These are phyloP conservation scores for Drosophila paranaensis DNA, from an alignment of 2,888 invertebrate species.

Conservation along the genomic window DNA sequence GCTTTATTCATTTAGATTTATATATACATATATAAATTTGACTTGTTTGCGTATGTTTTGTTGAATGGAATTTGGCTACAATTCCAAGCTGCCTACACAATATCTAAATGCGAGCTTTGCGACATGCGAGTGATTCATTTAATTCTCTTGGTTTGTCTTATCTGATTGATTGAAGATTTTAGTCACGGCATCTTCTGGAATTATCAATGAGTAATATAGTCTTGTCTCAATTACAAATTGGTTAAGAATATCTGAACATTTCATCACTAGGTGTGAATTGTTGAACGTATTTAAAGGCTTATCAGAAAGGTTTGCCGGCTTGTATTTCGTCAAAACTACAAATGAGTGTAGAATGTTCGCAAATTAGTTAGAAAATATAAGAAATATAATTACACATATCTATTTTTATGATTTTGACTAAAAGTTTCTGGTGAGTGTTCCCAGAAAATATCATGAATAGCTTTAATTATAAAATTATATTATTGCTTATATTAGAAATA, in stretches of 20 bases:
- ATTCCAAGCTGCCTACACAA: not conserved
- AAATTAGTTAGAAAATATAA: too few relatives aligned
- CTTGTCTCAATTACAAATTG: not conserved
- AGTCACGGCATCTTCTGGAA: not conserved
- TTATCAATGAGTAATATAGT: conserved; percentile 7
- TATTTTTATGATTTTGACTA: too few relatives aligned
- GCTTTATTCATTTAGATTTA: not conserved
- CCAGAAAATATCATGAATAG: too few relatives aligned
- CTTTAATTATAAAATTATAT: too few relatives aligned
- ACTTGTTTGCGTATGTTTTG: not conserved
- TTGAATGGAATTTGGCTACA: not conserved
- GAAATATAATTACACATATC: too few relatives aligned
- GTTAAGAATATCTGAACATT: not conserved
- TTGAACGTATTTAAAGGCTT: not conserved
- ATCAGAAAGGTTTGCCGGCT: too few relatives aligned
- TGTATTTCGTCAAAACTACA: not conserved
- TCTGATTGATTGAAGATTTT: not conserved
- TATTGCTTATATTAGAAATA: too few relatives aligned
- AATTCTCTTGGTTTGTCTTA: not conserved
- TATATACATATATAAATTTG: not conserved
- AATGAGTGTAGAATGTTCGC: not conserved
- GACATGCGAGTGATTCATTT: conserved; percentile 14
- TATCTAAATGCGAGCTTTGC: not conserved
- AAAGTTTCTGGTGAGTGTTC: too few relatives aligned
- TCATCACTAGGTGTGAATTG: too few relatives aligned